Conservation (phyloP, 2,113 vertebrate genomes). For the Ramphastos sulfuratus region DNA sequence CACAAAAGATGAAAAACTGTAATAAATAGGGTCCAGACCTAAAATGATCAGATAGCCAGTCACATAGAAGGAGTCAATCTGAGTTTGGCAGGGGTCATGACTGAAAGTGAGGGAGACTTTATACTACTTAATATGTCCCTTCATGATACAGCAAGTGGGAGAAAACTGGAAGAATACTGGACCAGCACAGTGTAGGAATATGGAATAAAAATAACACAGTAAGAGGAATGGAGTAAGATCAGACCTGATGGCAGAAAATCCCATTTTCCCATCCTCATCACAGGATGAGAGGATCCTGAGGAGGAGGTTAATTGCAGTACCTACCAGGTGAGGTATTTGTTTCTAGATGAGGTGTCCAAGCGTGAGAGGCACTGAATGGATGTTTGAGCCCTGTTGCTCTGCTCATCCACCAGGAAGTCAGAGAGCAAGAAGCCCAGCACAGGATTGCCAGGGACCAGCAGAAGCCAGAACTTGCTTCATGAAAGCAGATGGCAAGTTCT, state of each 20-base stretch:
- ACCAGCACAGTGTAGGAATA: neutral
- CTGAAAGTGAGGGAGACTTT: neutral
- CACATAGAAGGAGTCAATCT: neutral
- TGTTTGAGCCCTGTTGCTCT: neutral
- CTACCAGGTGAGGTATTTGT: neutral
- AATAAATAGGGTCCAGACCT: neutral
- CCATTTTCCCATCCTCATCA: neutral
- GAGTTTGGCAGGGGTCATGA: neutral
- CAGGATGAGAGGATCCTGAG: neutral
- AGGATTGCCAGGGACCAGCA: neutral
- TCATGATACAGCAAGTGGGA: neutral
- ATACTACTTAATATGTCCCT: neutral
- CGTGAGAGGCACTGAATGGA: fast-evolving
- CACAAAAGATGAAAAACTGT: neutral
- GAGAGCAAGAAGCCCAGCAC: neutral
- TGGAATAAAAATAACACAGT: neutral
- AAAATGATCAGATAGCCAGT: neutral
- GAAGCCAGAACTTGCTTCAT: neutral
- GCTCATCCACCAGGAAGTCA: fast-evolving
- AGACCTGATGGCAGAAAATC: neutral
- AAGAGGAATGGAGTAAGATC: neutral
- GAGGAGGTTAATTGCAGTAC: neutral
- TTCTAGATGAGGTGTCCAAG: neutral
- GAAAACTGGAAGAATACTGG: neutral
- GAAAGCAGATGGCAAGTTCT: neutral